Evolutionary conservation across 2,797 vertebrate genomes (phyloP).

Genomic region (Sebastes oblongus): DNA sequence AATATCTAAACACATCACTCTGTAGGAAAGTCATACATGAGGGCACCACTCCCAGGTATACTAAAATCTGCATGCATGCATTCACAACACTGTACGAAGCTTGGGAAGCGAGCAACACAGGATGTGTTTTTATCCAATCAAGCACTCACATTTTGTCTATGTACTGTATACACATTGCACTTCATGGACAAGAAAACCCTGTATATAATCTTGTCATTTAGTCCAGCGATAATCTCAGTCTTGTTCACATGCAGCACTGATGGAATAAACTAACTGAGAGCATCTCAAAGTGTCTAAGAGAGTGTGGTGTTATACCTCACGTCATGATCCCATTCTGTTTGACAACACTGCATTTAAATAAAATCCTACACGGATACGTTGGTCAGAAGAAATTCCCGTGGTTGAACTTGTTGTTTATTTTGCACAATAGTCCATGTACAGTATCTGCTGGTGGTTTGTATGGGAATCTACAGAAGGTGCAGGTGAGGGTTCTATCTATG

Average conservation of each 20-base stretch:
- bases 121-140: neutral
- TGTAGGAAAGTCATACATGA: neutral
- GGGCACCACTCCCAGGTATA: neutral
- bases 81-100: neutral
- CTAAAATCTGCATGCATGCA: neutral
- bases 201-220: neutral
- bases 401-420: neutral
- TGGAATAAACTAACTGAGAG: neutral
- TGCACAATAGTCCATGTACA: slow-evolving; percentile 3
- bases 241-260: neutral
- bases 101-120: neutral
- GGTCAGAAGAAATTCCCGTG: too few relatives aligned
- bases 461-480: neutral
- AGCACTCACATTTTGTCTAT: neutral
- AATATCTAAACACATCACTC: neutral
- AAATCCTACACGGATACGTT: too few relatives aligned
- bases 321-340: slow-evolving; percentile 41
- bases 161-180: neutral
- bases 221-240: neutral
- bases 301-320: neutral
- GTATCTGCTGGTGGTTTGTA: slow-evolving; percentile 10
- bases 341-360: slow-evolving; percentile 12
- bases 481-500: neutral
- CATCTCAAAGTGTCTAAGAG: slow-evolving; percentile 9
- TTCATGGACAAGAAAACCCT: neutral